Evolutionary conservation across 2,888 invertebrate species (phyloP), one percentile per base, ranked within the genome.

Genomic region (Asteroscopus sphinx): DNA sequence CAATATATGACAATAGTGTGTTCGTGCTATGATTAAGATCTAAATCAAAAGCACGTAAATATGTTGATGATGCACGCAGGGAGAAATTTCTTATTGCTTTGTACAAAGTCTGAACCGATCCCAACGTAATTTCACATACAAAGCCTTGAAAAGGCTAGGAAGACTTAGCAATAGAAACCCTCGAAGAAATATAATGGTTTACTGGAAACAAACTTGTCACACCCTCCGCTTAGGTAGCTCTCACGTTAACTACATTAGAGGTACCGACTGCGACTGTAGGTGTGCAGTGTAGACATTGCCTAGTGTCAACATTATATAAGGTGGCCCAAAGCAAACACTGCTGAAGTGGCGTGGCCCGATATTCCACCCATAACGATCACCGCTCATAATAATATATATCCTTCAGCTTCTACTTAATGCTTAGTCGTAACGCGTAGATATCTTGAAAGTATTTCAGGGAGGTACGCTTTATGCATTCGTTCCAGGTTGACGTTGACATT

Each of bases 271-370:
- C n/a, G n/a, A 30, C 41, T 35, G 47, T 44, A 60, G 75, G 75
- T 59, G 72, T 57, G 73, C 36, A 47, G 49, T 72, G 73, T 72
- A 61, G 57, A 73, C 76, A 64, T 68, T 68, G 53, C 15, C 44
- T 21, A 45, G 56, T 51, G 62, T 68, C 44, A 68, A 73, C 51
- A 61, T 72, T 58, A 54, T 47, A 53, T 58, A 55, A 56, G 68
- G 72, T 58, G 51, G 44, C 39, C 60, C 40, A 59, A 53, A 42
- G 42, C 53, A 76, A 73, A 73, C 73, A 73, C 11, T 32, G 35
- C 15, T 68, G 53, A 48, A 73, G 69, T 52, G 37, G 45, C 40
- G 37, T 49, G 42, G 35, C 21, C 32, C 48, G 51, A 68, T 56
- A 62, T 69, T 56, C 54, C 51, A 54, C 51, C 35, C 41, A 30